These are phyloP conservation scores for Leucoraja erinaceus DNA, from an alignment of 2,113 vertebrate genomes.

Conservation along the genomic window DNA sequence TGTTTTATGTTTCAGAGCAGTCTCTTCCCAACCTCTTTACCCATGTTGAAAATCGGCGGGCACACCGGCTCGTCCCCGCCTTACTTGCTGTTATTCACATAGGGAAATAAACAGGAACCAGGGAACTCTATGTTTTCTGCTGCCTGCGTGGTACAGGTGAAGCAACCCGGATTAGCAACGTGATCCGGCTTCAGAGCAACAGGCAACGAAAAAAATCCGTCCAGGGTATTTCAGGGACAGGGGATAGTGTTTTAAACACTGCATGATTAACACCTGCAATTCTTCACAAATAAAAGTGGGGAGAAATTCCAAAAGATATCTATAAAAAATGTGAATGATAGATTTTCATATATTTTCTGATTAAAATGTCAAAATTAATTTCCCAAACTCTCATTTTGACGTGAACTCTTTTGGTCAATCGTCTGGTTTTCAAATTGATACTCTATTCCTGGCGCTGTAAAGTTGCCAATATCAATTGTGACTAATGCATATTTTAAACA, in stretches of 20 bases:
- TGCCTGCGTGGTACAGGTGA: neutral
- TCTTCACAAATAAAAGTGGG: no score
- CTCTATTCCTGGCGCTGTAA: neutral
- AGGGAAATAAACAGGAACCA: neutral
- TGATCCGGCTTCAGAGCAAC: neutral
- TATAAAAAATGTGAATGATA: neutral
- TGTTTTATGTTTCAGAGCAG: neutral
- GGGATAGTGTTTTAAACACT: neutral
- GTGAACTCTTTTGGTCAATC: neutral
- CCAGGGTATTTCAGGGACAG: constrained; percentile 26
- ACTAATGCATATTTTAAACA: neutral
- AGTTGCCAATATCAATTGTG: neutral
- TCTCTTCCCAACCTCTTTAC: neutral
- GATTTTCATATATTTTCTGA: neutral
- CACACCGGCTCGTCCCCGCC: neutral
- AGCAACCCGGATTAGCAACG: neutral
- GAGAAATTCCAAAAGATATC: no score
- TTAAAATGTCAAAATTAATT: neutral
- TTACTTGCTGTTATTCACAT: neutral
- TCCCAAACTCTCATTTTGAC: neutral
- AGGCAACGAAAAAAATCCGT: neutral
- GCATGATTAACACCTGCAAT: constrained; percentile 35
- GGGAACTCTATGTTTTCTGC: neutral
- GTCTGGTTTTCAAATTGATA: neutral
- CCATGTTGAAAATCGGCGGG: no score